phyloP scores from a whole-genome alignment of 1,140 invertebrate species.

The Notospermus geniculatus region DNA sequence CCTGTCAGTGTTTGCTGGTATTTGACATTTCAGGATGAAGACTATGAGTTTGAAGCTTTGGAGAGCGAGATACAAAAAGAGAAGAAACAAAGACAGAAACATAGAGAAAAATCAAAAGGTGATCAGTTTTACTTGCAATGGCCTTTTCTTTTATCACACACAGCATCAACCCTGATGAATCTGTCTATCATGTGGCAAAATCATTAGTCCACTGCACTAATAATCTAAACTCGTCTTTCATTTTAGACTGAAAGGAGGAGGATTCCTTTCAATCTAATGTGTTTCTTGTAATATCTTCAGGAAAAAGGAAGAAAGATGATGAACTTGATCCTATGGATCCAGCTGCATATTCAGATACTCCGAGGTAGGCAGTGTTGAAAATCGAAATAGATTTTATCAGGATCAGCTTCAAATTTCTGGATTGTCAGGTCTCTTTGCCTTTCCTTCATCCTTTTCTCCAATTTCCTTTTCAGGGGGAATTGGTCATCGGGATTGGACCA shows the following conservation, averaged over 20 bases:
- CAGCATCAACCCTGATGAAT: too few relatives aligned
- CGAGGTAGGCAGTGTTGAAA: slow-evolving; percentile 56
- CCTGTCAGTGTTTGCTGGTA: too few relatives aligned
- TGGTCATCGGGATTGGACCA: slow-evolving; percentile 78
- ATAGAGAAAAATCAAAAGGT: slow-evolving; percentile 52
- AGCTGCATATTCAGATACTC: slow-evolving; percentile 78
- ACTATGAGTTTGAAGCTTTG: slow-evolving; percentile 14
- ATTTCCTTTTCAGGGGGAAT: slow-evolving; percentile 64
- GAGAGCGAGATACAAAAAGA: slow-evolving; percentile 20
- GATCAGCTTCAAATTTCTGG: too few relatives aligned
- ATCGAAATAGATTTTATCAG: too few relatives aligned
- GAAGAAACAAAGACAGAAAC: slow-evolving; percentile 22
- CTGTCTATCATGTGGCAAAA: too few relatives aligned
- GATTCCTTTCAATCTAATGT: too few relatives aligned
- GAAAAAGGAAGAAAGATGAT: slow-evolving; percentile 47
- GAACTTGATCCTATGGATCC: slow-evolving; percentile 87
- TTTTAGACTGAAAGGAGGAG: too few relatives aligned
- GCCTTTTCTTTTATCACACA: not conserved
- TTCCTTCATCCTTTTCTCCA: too few relatives aligned
- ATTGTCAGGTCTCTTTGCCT: too few relatives aligned
- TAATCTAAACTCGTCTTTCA: too few relatives aligned
- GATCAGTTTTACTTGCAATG: slow-evolving; percentile 14
- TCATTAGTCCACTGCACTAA: too few relatives aligned
- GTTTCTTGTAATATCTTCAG: too few relatives aligned
- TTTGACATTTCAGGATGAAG: not conserved